Evolutionary conservation across 2,113 vertebrate species (phyloP), one percentile per base, ranked within the genome.

Genomic region (Pica pica): DNA sequence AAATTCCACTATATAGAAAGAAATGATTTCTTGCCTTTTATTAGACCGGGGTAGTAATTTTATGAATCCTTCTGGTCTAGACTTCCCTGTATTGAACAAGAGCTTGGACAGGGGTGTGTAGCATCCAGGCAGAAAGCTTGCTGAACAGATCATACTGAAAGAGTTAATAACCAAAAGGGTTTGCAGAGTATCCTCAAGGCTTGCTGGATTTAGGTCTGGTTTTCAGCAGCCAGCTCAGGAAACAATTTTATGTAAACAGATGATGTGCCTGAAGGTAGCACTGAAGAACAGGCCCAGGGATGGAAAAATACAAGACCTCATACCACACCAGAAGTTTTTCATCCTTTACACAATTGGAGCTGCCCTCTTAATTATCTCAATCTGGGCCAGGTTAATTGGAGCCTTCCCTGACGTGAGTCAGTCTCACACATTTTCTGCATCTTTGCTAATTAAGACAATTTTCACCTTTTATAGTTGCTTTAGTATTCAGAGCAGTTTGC

Each of bases 401-500:
- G 23, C 33, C 85, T 83, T 95, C 64, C 75, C 61, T 86, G 78
- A 47, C 20, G 1, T 88, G 82, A 94, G 52, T 83, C 92, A 93
- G 75, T 91, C 89, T 91, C 85, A 74, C 81, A 88, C 7, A 1
- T 95, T 96, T 93, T 90, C 63, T 83, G 47, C 75, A 83, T 73
- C 47, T 86, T 93, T 86, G 68, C 85, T 95, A 95, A 95, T 96
- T 95, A 94, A 91, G 82, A 93, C 75, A 90, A 90, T 94, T 94
- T 95, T 89, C 68, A 65, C 42, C 59, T 86, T 95, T 96, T 93
- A 79, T 83, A 77, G 64, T 86, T 55, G 30, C 35, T 94, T 96
- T 75, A 79, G 79, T 70, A 95, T 95, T 90, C 87, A 80, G 55
- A 94, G 71, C 22, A 52, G 55, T 69, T 93, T 92, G 82, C 55